phyloP scores from a whole-genome alignment of 2,113 vertebrate species.

The Aldabrachelys gigantea region DNA sequence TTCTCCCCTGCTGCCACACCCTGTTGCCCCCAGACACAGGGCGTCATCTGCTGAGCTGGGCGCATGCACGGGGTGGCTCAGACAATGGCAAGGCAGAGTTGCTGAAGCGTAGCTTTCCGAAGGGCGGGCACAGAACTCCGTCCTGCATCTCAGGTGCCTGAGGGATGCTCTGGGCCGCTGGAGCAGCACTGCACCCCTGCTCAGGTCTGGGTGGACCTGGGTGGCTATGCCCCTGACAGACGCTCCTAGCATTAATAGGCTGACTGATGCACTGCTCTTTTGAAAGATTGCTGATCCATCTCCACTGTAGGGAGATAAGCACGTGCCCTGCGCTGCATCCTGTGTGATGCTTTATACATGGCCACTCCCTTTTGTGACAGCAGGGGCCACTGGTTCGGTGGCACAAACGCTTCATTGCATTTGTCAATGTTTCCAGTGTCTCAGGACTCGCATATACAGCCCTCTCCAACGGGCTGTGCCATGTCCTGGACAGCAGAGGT shows the following conservation, averaged over 20 bases:
- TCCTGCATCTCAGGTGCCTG: too few relatives aligned
- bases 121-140: too few relatives aligned
- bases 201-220: too few relatives aligned
- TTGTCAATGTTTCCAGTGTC: background rate
- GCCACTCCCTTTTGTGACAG: background rate
- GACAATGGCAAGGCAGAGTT: too few relatives aligned
- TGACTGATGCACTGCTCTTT: background rate
- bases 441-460: background rate
- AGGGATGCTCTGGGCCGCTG: too few relatives aligned
- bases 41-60: too few relatives aligned
- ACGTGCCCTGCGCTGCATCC: background rate
- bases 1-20: too few relatives aligned
- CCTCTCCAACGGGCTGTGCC: background rate
- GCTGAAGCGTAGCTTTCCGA: too few relatives aligned
- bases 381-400: background rate
- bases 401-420: background rate
- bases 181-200: too few relatives aligned
- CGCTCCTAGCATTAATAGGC: background rate
- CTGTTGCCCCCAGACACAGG: too few relatives aligned
- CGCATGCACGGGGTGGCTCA: too few relatives aligned
- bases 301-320: background rate
- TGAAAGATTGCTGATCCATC: background rate
- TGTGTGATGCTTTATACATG: background rate
- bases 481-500: background rate
- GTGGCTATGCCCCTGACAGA: background rate